Evolutionary conservation across 2,888 invertebrate species (phyloP), one percentile per base, ranked within the genome.

Genomic region (Drosophila neonasuta): DNA sequence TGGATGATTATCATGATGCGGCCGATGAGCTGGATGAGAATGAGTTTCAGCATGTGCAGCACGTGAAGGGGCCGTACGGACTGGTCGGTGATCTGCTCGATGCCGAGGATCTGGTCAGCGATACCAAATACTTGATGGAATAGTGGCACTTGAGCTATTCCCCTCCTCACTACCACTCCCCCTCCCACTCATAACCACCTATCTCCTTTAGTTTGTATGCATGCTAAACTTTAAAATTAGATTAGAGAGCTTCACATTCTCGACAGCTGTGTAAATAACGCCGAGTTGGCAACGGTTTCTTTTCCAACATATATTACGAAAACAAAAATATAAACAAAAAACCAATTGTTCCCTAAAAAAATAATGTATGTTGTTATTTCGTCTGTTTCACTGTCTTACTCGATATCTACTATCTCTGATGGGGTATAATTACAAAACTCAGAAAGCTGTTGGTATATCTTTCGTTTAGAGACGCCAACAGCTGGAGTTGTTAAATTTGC

Each of bases 91-190:
- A 71, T 59, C 54, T 83, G 4, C 71, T 83, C 6, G 71, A 71
- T 34, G 29, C 67, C 24, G 79, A 79, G 5, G 78, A 80, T 58
- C 77, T 79, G 45, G 79, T 64, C 46, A 70, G 55, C 41, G 79
- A 71, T 36, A 62, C 78, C 63, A 86, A 77, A 74, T 81, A 79
- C 69, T 65, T 78, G 58, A 75, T 75, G 58, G 79, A 74, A 17
- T 74, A 74, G 55, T 36, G 36, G 36, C 36, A n/a, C 13, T 11
- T 34, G 24, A 24, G 24, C 20, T 42, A 30, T 7, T 30, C 11
- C 34, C 10, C 15, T 41, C 6, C 6, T 7, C n/a, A n/a, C n/a
- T n/a, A 8, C 36, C 42, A 11, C 41, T 32, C 20, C 8, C 36
- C 2, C 50, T 7, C 24, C 39, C 36, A 29, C 29, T 24, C 39